A percentile compares a stretch with the other conserved stretches of the same genome.
Evolutionary conservation across 2,113 vertebrate species (phyloP).

Genomic region (Lamprotornis superbus): DNA sequence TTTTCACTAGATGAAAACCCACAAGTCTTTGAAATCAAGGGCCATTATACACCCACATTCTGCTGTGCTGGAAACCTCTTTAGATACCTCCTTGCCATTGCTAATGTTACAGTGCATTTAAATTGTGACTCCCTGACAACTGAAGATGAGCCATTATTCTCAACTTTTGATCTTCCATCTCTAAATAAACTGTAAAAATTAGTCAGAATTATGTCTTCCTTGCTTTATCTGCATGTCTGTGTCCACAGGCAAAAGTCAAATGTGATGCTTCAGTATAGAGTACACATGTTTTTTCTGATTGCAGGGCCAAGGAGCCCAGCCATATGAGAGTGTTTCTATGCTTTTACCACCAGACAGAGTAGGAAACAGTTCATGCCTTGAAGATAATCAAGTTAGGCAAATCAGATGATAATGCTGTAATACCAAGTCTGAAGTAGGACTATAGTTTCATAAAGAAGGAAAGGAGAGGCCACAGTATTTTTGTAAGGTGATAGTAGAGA

Average conservation of each 20-base stretch:
- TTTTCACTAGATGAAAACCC: background rate
- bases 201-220: background rate
- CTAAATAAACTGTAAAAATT: background rate
- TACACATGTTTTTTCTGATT: background rate
- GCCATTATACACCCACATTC: fast-evolving
- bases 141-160: background rate
- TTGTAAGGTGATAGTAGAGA: background rate
- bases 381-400: background rate
- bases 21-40: background rate
- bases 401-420: background rate
- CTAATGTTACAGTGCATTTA: background rate
- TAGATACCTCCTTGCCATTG: background rate
- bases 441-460: background rate
- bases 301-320: background rate
- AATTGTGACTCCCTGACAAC: background rate
- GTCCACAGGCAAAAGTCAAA: background rate
- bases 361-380: background rate
- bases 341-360: background rate
- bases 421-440: background rate
- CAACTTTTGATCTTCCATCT: background rate
- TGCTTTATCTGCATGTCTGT: background rate
- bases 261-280: background rate
- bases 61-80: background rate
- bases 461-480: background rate
- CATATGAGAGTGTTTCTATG: fast-evolving